Base-by-base conservation (phyloP, 2,888 invertebrate genomes). In the Tiliacea citrago region DNA sequence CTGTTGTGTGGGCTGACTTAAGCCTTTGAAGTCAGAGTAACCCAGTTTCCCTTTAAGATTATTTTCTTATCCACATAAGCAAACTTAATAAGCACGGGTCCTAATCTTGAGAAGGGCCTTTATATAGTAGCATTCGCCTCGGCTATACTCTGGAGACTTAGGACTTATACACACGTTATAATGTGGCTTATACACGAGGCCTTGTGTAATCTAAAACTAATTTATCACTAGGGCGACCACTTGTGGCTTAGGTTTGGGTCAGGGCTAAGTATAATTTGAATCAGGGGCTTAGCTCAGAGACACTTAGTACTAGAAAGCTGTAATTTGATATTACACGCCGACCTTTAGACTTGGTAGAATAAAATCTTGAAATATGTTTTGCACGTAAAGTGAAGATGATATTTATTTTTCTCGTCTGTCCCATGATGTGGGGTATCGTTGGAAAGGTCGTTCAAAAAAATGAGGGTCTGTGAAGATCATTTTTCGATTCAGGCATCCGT, bases 31-130 rank as follows among this genome's bases (percentile, higher is more conserved):
- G 49, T 42, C 35, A 60, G 51, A 53, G 8, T 9, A 45, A 57
- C 58, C 42, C 24, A 68, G 24, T 49, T 66, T 80, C 29, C 35
- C 45, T 47, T 67, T 13, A 55, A 57, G 55, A 81, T 69, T 79
- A 60, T 80, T 47, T 68, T 76, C 35, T 24, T 62, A 67, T 66
- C 29, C 51, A 47, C 82, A 39, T 45, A 81, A 21, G 24, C 63
- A 75, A 77, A 65, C 53, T 65, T 60, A 70, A 70, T 77, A 77
- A 66, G 47, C 6, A n/a, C 16, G 18, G 39, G 35, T 3, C 29
- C 29, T 86, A 75, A 84, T 86, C 82, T 76, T 65, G 24, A 73
- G 39, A 49, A 66, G 57, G 68, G 73, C 62, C 65, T 81, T 35
- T 78, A 71, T 39, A 62, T 73, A 55, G 57, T 49, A 45, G 39